Base-by-base conservation (phyloP, 2,797 vertebrate species). In the Centropyge bicolor region DNA sequence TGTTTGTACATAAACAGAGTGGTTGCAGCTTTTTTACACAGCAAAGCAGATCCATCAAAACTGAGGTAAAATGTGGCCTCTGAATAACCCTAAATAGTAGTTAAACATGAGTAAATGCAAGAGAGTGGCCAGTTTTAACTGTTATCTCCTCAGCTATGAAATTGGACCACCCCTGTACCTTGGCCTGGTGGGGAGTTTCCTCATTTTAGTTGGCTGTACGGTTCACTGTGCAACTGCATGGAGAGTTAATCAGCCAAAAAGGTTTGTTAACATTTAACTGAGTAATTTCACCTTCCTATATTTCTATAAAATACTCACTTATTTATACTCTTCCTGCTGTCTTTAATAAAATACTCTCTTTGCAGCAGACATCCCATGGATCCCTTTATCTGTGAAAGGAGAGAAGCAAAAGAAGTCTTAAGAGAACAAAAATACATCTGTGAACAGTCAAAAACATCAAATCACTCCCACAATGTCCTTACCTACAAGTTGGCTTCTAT, bases 1-100 rank as follows among this genome's bases (percentile, higher is more conserved):
- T 89, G 88, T 92, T 91, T 91, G 74, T 79, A 88, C 71, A 83
- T 89, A 85, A 91, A 94, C 88, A 90, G 10, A 43, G 80, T 83
- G 65, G 40, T 40, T 16, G 56, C 36, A 13, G 80, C 55, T 24
- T 75, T 80, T 85, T 70, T 86, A 64, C 87, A 87, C 69, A 80
- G 68, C 73, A 74, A 82, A 80, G 86, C 88, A 81, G 83, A 93
- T 85, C 79, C 66, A 2, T 70, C 78, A 9, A 74, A 82, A 46
- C 41, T 88, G 51, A 74, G 80, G 86, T 86, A 76, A 82, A 2
- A 7, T 38, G 10, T 54, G 17, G 1, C 36, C 14, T 64, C 62
- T 35, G 19, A 78, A 67, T 56, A 40, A 16, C 8, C 8, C 35
- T 48, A 0, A 1, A 36, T 5, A 41, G 67, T 1, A 31, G 1